Evolutionary conservation across 2,113 vertebrate species (phyloP), one percentile per base, ranked within the genome.

Genomic region (Sander lucioperca): DNA sequence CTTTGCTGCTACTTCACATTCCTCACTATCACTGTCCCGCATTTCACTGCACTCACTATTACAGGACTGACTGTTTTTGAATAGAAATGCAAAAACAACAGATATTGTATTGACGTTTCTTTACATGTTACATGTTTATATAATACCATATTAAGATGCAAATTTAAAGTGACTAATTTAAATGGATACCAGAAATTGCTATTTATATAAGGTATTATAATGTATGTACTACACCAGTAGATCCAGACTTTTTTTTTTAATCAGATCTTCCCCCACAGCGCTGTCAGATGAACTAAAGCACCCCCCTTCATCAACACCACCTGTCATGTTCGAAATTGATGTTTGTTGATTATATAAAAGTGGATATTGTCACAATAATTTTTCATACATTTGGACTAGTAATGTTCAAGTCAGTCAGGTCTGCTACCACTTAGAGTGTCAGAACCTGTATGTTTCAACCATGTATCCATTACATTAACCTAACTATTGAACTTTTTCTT

Each of bases 1-100:
- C 71, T 56, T n/a, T 2, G 74, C 73, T 36, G 47, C 62, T 30
- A 50, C 77, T 77, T 25, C 72, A 80, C 23, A 86, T 87, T 79
- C 16, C 36, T 59, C 77, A 64, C 54, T 3, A 51, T 85, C 66
- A 57, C 36, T 3, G 16, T 43, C 45, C 82, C 45, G 27, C 56
- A 65, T 64, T 56, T 77, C 50, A 76, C 43, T 10, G 36, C 80
- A 13, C 33, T 63, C 45, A 9, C 70, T 76, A 21, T 70, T 33
- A 74, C 54, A 68, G 27, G 70, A 66, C 64, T 79, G n/a, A 63
- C 39, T 45, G 45, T 19, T 54, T 64, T 68, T 48, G 10, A 64
- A 67, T 36, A 12, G 57, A 43, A 47, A 59, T 47, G 27, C 25
- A 67, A 67, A 73, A 39, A 53, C 45, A 69, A 53, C 68, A 21